Evolutionary conservation across 2,797 vertebrate genomes (phyloP).

Genomic region (Echeneis naucrates): DNA sequence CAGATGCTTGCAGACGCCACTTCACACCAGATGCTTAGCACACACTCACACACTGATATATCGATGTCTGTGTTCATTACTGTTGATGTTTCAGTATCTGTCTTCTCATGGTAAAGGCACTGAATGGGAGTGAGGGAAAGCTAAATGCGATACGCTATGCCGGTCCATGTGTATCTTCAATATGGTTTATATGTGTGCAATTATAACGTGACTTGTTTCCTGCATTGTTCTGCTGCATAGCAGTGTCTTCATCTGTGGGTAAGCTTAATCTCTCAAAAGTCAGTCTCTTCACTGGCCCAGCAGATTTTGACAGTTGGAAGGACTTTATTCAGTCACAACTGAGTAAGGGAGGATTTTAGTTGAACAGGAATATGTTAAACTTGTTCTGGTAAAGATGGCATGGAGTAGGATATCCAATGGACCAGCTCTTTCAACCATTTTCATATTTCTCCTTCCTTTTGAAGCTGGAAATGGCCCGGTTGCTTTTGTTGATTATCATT

Average conservation of each 20-base stretch:
- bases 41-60: constrained; percentile 78
- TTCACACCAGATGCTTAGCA: constrained; percentile 77
- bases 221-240: constrained; percentile 22
- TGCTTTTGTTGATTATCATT: not conserved
- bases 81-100: constrained; percentile 75
- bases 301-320: constrained; percentile 25
- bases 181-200: constrained; percentile 31
- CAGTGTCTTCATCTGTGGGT: constrained; percentile 24
- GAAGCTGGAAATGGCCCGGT: not conserved
- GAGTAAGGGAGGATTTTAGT: constrained; percentile 4
- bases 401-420: constrained; percentile 3
- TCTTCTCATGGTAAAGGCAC: constrained; percentile 57
- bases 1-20: constrained; percentile 72
- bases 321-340: constrained; percentile 5
- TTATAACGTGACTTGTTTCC: constrained; percentile 21
- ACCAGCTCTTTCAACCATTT: not conserved
- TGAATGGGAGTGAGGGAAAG: constrained; percentile 53
- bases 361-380: constrained; percentile 7
- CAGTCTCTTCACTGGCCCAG: constrained; percentile 4
- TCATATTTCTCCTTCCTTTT: not conserved
- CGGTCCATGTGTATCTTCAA: constrained; percentile 31
- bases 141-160: constrained; percentile 43
- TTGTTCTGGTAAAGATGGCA: constrained; percentile 4
- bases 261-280: constrained; percentile 23
- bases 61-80: constrained; percentile 85